Percentiles rank a stretch among this genome's conserved stretches.
Conservation (phyloP, 2,797 vertebrate species). For the Emys orbicularis region DNA sequence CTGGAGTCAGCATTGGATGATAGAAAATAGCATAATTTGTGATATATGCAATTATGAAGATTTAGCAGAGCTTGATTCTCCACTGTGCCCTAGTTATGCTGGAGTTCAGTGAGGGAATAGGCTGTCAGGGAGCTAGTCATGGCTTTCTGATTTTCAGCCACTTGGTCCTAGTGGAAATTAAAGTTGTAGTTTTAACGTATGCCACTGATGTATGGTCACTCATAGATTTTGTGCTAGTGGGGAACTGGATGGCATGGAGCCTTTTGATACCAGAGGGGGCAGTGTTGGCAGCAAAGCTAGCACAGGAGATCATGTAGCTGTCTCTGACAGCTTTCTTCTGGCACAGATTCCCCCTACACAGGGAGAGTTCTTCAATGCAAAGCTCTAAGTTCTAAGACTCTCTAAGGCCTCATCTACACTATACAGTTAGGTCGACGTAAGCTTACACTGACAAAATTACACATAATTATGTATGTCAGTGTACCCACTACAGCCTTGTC, state of each 20-base stretch:
- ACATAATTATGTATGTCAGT: too few species aligned
- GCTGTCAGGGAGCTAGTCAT: not conserved
- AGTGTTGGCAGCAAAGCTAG: not conserved
- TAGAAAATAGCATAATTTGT: slow-evolving; percentile 50
- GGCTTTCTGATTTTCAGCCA: not conserved
- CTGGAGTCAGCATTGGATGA: not conserved
- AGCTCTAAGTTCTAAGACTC: not conserved
- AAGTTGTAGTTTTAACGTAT: slow-evolving; percentile 37
- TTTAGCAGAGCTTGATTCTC: not conserved
- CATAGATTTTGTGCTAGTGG: rapidly evolving
- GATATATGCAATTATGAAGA: slow-evolving; percentile 4
- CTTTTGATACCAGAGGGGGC: not conserved
- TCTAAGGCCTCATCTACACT: too few species aligned
- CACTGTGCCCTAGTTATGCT: not conserved
- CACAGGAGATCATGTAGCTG: not conserved
- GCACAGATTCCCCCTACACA: not conserved
- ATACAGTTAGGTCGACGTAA: too few species aligned
- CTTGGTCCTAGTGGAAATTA: not conserved
- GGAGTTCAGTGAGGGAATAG: not conserved
- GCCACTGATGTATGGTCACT: not conserved
- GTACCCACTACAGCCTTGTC: too few species aligned
- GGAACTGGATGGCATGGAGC: not conserved
- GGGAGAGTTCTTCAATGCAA: not conserved
- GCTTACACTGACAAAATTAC: too few species aligned
- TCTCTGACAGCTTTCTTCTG: not conserved